Conservation (phyloP, 1,140 invertebrate species). For the Conus betulinus region DNA sequence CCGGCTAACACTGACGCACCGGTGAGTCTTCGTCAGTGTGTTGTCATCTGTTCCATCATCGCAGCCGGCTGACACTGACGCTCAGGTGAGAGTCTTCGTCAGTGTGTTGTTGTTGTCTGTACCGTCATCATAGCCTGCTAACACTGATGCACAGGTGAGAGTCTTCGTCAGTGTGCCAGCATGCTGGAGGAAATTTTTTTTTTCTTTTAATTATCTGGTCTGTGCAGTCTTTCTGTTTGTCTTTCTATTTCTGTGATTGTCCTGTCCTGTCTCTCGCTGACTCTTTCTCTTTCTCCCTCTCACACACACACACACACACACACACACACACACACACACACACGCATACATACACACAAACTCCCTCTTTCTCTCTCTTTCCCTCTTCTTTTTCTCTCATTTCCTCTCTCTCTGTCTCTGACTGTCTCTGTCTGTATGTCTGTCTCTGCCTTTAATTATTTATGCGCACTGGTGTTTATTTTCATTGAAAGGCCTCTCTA, state of each 20-base stretch:
- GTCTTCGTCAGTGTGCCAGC: too few species aligned
- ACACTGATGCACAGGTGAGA: conserved; percentile 13
- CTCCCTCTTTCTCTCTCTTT: not conserved
- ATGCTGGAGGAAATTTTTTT: too few species aligned
- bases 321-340: too few species aligned
- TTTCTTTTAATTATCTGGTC: too few species aligned
- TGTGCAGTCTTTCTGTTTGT: too few species aligned
- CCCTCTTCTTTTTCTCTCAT: not conserved
- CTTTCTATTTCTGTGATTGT: too few species aligned
- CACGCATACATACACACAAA: too few species aligned
- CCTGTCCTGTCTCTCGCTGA: too few species aligned
- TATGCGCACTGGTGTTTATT: too few species aligned
- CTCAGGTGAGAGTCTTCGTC: conserved; percentile 20
- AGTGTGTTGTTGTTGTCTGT: conserved; percentile 33
- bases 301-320: too few species aligned
- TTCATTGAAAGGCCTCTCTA: too few species aligned
- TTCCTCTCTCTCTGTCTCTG: not conserved
- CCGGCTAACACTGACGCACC: conserved; percentile 25
- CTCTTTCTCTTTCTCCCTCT: too few species aligned
- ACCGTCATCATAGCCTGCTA: not conserved
- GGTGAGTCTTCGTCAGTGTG: not conserved
- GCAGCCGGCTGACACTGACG: not conserved
- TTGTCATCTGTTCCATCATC: conserved; percentile 19
- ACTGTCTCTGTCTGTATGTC: not conserved
- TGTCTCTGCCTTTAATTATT: not conserved